Conservation (phyloP, 2,888 invertebrate genomes). For the Bembecia ichneumoniformis region DNA sequence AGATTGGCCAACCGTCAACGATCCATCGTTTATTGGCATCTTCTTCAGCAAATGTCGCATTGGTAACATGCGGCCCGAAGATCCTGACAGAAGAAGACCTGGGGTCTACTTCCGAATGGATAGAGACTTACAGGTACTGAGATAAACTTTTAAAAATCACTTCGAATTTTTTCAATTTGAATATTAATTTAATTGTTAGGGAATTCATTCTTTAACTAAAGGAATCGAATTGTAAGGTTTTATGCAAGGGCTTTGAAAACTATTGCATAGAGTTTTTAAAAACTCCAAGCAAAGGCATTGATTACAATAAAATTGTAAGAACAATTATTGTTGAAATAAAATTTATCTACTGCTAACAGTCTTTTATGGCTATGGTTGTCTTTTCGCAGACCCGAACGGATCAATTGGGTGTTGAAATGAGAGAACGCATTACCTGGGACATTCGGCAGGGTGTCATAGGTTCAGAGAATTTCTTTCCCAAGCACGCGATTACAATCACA, state of each 20-base stretch:
- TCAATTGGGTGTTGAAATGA: conserved; percentile 86
- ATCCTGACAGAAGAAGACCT: conserved; percentile 81
- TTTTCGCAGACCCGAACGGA: conserved; percentile 76
- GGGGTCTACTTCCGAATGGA: conserved; percentile 86
- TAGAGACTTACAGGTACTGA: conserved; percentile 56
- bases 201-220: not conserved
- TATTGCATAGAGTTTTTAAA: too few species aligned
- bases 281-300: too few species aligned
- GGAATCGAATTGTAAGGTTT: too few species aligned
- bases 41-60: conserved; percentile 92
- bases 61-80: conserved; percentile 79
- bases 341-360: too few species aligned
- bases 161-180: not conserved
- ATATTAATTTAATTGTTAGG: conserved; percentile 3
- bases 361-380: too few species aligned
- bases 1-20: conserved; percentile 89
- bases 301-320: too few species aligned
- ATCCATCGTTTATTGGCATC: conserved; percentile 94
- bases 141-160: not conserved
- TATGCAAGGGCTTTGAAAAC: too few species aligned
- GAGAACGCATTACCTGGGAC: conserved; percentile 90
- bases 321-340: too few species aligned
- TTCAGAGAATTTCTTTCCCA: conserved; percentile 90
- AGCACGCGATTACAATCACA: conserved; percentile 90
- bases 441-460: conserved; percentile 92